Percentiles rank a stretch among this genome's conserved stretches.
phyloP scores from a whole-genome alignment of 2,797 vertebrate genomes.

The Crax fasciolata region DNA sequence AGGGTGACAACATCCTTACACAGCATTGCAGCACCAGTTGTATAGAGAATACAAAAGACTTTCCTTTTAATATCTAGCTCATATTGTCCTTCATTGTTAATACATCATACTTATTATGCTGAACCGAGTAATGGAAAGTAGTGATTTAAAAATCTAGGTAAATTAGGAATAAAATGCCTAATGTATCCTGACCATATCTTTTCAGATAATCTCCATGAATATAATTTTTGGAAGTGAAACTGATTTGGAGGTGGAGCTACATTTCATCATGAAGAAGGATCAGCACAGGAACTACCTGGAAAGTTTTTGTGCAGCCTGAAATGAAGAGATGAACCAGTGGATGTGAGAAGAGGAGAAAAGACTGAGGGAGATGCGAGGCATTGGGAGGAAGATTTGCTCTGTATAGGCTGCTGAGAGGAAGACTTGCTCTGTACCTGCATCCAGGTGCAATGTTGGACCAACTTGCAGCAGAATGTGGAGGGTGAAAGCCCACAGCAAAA shows the following conservation, averaged over 20 bases:
- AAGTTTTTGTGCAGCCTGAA: neutral
- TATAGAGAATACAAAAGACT: neutral
- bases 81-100: neutral
- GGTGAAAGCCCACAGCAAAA: neutral
- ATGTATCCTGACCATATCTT: neutral
- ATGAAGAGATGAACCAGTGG: neutral
- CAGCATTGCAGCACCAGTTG: constrained; percentile 4
- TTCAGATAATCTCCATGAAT: neutral
- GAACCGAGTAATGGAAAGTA: neutral
- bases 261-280: neutral
- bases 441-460: neutral
- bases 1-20: constrained; percentile 17
- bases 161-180: constrained; percentile 35
- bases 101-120: neutral
- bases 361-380: neutral
- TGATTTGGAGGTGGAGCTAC: neutral
- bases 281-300: neutral
- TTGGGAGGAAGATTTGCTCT: neutral
- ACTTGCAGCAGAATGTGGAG: neutral
- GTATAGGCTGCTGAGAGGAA: neutral
- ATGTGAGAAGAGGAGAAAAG: neutral
- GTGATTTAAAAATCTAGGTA: neutral
- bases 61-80: neutral
- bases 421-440: neutral
- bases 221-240: neutral